Evolutionary conservation across 2,797 vertebrate species (phyloP), one percentile per base, ranked within the genome.

Genomic region (Petrocephalus schoutedeni): DNA sequence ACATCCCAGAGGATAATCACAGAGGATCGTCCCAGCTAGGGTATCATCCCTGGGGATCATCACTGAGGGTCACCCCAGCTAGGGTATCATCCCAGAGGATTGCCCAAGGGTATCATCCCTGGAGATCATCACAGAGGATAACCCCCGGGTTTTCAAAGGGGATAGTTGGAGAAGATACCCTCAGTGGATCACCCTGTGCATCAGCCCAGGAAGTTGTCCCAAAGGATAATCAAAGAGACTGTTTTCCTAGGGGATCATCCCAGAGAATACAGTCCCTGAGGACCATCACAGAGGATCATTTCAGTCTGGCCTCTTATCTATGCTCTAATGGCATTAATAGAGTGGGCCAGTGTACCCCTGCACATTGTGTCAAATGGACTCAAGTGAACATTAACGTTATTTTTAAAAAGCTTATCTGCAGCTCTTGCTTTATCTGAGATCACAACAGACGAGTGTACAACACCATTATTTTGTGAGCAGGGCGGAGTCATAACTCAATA

Each of bases 401-500:
- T 23, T 4, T 21, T 56, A 85, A 85, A 51, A 58, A 77, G 32
- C 77, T 67, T 57, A 59, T 32, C 67, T 56, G 86, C 58, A 83
- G n/a, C 21, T 41, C 58, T 64, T 87, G 85, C 91, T 93, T 86
- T 64, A 67, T 90, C 88, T 88, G 85, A 86, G 85, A 91, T 86
- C 51, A 53, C 85, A 45, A 41, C 86, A 85, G 80, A 94, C 90
- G 91, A 91, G 89, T 90, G 90, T 87, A 91, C 92, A 93, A 95
- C 93, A 92, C 92, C 92, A 95, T 96, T 96, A 95, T 95, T 95
- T 93, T 89, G 91, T 90, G 88, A 90, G 90, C 89, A 91, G 91
- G 92, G 91, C 91, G 90, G 93, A 93, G 95, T 95, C 95, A 96
- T 96, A 96, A 95, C 94, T 96, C 95, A 96, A 95, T 95, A 94